A percentile compares a stretch with the other conserved stretches of the same genome.
Conservation (phyloP, 2,888 invertebrate species). For the Proisotoma minuta region DNA sequence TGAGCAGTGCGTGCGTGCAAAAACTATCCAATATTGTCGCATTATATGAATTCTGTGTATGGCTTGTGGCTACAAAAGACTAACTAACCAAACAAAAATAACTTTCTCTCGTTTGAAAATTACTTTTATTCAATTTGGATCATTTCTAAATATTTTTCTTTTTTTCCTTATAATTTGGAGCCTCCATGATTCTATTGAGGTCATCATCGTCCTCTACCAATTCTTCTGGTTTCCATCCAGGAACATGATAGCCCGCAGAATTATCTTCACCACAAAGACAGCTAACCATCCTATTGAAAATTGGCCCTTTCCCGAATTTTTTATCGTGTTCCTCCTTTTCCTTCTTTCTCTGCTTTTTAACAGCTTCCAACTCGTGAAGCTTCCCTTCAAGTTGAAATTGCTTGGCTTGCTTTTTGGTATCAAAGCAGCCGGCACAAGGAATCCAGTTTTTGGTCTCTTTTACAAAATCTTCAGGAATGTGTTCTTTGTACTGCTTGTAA, state of each 20-base stretch:
- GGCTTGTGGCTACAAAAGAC: too few species aligned
- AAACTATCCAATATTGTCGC: too few species aligned
- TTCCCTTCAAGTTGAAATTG: constrained; percentile 13
- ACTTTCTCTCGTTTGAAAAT: not conserved
- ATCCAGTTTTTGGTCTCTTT: constrained; percentile 16
- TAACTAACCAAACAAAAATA: too few species aligned
- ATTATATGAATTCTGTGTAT: too few species aligned
- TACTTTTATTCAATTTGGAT: not conserved
- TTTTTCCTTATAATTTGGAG: constrained; percentile 19
- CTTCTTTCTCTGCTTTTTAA: constrained; percentile 8
- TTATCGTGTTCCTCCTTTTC: constrained; percentile 10
- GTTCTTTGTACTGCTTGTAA: constrained; percentile 22
- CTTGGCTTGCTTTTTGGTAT: constrained; percentile 20
- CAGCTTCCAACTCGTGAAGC: not conserved
- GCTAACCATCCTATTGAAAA: constrained; percentile 26
- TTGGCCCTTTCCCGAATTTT: constrained; percentile 22
- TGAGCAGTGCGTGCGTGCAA: too few species aligned
- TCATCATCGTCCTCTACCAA: constrained; percentile 21
- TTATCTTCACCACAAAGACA: constrained; percentile 31
- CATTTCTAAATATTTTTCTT: not conserved
- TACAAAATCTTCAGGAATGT: constrained; percentile 15
- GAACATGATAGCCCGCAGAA: constrained; percentile 20
- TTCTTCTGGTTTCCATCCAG: constrained; percentile 18
- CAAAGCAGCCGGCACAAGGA: constrained; percentile 28
- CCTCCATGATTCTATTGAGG: constrained; percentile 15